These are phyloP conservation scores for Hemaris fuciformis DNA, from an alignment of 2,888 invertebrate species.

Conservation along the genomic window DNA sequence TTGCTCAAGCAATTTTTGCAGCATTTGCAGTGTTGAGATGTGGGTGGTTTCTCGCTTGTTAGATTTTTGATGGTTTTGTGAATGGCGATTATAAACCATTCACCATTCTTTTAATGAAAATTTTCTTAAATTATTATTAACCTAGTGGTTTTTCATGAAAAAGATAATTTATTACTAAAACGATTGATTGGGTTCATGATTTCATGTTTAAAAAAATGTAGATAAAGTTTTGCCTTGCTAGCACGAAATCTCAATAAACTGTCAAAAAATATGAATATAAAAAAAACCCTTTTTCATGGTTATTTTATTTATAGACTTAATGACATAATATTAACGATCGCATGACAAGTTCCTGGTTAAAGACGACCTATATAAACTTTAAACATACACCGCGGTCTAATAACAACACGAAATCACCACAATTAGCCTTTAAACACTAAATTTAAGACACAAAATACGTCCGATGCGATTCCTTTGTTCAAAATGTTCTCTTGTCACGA, in stretches of 20 bases:
- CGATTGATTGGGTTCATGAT: too few species aligned
- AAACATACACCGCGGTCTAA: neutral
- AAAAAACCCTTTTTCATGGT: too few species aligned
- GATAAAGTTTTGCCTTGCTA: too few species aligned
- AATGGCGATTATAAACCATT: neutral
- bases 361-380: neutral
- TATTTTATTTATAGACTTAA: too few species aligned
- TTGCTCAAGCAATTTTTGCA: conserved; percentile 10
- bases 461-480: neutral
- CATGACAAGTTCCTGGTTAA: neutral
- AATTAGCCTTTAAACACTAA: neutral
- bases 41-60: neutral
- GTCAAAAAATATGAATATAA: too few species aligned
- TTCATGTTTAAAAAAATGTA: too few species aligned
- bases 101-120: too few species aligned
- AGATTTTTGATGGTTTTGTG: neutral
- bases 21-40: neutral
- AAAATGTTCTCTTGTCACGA: neutral
- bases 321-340: neutral
- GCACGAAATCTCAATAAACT: too few species aligned
- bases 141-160: too few species aligned
- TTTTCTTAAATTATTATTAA: too few species aligned
- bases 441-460: neutral
- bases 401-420: neutral
- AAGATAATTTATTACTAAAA: too few species aligned